Conservation (phyloP, 2,888 invertebrate genomes). For the Fragum sueziense region DNA sequence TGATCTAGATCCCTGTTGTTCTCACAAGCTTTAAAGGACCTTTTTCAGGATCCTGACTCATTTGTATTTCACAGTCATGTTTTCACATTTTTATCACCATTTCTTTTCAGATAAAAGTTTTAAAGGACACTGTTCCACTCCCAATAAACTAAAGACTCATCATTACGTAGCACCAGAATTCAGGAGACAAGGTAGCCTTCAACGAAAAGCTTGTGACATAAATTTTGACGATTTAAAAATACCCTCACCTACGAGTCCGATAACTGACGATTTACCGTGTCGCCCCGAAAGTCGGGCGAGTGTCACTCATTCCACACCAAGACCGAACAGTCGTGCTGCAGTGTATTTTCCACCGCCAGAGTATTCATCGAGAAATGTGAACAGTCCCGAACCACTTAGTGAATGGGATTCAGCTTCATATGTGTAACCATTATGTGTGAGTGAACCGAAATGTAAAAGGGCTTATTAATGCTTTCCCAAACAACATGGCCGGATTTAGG, state of each 20-base stretch:
- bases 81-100: neutral
- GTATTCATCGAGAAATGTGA: conserved; percentile 40
- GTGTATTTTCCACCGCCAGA: conserved; percentile 37
- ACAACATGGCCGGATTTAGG: too few relatives aligned
- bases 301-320: conserved; percentile 47
- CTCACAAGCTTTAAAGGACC: too few relatives aligned
- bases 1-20: too few relatives aligned
- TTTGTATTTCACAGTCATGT: too few relatives aligned
- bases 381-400: conserved; percentile 41
- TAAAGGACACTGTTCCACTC: conserved; percentile 19
- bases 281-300: conserved; percentile 45
- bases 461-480: too few relatives aligned
- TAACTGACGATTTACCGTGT: conserved; percentile 38
- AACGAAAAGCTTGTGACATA: conserved; percentile 58
- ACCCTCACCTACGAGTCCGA: conserved; percentile 48
- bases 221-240: conserved; percentile 52
- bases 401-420: conserved; percentile 60
- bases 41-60: too few relatives aligned
- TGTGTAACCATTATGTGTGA: conserved; percentile 29
- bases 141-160: conserved; percentile 51
- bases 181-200: conserved; percentile 54
- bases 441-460: too few relatives aligned
- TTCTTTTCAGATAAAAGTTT: conserved; percentile 14
- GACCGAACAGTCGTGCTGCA: conserved; percentile 51
- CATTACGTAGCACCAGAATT: conserved; percentile 62